phyloP scores from a whole-genome alignment of 1,140 invertebrate genomes.

The Myzus persicae region DNA sequence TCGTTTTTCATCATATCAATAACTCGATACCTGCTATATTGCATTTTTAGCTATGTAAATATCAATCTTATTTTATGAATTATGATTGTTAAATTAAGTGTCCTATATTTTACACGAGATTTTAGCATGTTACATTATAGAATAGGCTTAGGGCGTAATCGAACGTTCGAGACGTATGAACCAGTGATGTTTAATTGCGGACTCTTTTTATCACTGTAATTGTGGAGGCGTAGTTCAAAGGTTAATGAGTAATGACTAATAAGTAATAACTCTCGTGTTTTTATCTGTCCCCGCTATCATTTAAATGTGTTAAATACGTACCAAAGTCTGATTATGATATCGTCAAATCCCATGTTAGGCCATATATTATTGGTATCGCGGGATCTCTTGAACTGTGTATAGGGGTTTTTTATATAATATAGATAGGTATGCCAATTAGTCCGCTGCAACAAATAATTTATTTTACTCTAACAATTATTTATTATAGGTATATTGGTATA shows the following conservation, averaged over 20 bases:
- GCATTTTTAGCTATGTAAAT: background rate
- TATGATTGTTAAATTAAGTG: background rate
- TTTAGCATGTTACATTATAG: background rate
- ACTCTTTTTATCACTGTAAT: slow-evolving; percentile 25
- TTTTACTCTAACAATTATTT: background rate
- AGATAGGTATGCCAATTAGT: background rate
- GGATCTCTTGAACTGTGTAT: background rate
- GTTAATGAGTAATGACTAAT: slow-evolving; percentile 53
- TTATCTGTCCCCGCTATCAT: slow-evolving; percentile 15
- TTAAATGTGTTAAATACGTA: background rate
- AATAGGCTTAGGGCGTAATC: background rate
- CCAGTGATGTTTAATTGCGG: background rate
- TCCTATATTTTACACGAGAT: background rate
- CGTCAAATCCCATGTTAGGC: background rate
- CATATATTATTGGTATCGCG: background rate
- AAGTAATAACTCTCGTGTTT: slow-evolving; percentile 8
- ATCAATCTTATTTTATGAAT: background rate
- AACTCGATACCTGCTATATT: no score
- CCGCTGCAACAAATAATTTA: background rate
- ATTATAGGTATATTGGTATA: background rate
- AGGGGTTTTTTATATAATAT: background rate
- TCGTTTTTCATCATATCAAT: no score
- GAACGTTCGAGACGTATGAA: background rate
- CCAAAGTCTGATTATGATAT: slow-evolving; percentile 31
- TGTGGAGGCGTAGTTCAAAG: slow-evolving; percentile 45